Base-by-base conservation (phyloP, 2,888 invertebrate species). In the Drosophila stalkeri region DNA sequence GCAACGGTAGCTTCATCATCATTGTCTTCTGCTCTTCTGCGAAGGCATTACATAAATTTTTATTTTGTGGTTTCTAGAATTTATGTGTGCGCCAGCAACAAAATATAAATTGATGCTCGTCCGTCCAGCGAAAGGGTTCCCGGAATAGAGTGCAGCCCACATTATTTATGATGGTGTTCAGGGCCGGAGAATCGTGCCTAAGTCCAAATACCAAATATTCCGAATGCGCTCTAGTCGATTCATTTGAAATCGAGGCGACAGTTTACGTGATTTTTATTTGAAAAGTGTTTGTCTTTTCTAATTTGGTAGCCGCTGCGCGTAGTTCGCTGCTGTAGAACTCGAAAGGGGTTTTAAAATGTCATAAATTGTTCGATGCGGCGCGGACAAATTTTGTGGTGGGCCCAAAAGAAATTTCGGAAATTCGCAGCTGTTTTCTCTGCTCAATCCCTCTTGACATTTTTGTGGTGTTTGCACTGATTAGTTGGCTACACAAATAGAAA, bases 221-320 rank as follows among this genome's bases (percentile, higher is more conserved):
- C 33, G 49, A 64, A 54, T 72, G 72, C 65, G 63, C 65, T 43
- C 41, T 35, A 41, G 49, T 60, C 86, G 76, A 88, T 85, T 85
- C 90, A 59, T 85, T 89, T 75, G 86, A 85, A 85, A 88, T 87
- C 43, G 67, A 77, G 88, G 89, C 81, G 82, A 82, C 82, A 88
- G 61, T 72, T 80, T 90, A 89, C 89, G 89, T 88, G 89, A 86
- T 90, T 86, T 89, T 90, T 80, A 86, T 88, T 81, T 59, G 83
- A 89, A 90, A 86, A 86, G 56, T 72, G 54, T 64, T 51, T 51
- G 55, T 64, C 68, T 59, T 68, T 79, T 82, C 89, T 85, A 89
- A 84, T 82, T 84, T 74, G 66, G 76, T 84, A 87, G 73, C 69
- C 65, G 33, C 39, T 35, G 55, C 69, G 67, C 65, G 84, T 86